Evolutionary conservation across 2,113 vertebrate genomes (phyloP).

Genomic region (Motacilla alba): DNA sequence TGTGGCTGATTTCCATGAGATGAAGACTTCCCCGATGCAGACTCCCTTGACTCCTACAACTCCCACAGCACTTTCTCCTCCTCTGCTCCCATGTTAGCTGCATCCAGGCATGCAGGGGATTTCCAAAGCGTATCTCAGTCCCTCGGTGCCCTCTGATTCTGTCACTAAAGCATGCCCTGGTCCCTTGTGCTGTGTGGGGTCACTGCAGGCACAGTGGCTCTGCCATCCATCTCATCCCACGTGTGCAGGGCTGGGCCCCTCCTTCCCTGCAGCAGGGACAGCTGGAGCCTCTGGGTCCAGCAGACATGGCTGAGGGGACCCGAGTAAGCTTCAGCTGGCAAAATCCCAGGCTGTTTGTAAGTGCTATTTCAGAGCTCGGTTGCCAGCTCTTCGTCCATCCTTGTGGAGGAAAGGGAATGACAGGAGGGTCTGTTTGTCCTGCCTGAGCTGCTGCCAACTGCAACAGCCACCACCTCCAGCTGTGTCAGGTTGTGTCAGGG

Average conservation of each 20-base stretch:
- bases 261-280: neutral
- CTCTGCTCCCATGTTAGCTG: neutral
- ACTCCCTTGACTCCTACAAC: neutral
- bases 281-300: neutral
- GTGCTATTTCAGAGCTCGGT: fast-evolving
- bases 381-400: fast-evolving
- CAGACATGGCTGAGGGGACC: neutral
- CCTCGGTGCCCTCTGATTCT: neutral
- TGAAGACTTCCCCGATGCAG: neutral
- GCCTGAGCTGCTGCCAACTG: neutral
- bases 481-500: neutral
- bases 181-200: neutral
- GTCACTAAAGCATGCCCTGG: fast-evolving
- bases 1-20: neutral
- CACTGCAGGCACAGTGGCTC: neutral
- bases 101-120: neutral
- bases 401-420: neutral
- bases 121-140: neutral
- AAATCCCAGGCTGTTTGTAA: neutral
- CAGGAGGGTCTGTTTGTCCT: fast-evolving
- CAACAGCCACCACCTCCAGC: neutral
- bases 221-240: neutral
- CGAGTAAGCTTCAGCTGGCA: neutral
- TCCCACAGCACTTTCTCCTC: neutral
- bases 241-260: fast-evolving